Conservation (phyloP, 2,797 vertebrate species). For the Morus bassanus region DNA sequence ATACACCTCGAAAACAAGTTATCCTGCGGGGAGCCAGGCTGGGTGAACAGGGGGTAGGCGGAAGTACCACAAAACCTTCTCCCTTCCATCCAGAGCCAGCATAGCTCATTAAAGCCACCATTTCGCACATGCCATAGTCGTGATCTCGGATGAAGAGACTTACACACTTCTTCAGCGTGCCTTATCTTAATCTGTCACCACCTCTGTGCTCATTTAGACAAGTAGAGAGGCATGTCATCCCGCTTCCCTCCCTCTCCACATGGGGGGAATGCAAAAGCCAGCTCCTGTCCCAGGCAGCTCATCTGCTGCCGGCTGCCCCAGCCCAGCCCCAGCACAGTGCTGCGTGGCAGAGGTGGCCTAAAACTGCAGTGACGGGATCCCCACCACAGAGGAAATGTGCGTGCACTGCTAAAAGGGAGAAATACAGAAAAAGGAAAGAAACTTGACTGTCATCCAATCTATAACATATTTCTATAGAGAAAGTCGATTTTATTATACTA, state of each 20-base stretch:
- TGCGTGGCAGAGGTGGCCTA: fast-evolving
- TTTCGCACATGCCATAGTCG: fast-evolving
- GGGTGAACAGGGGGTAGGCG: neutral
- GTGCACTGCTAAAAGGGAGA: neutral
- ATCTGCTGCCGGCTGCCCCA: neutral
- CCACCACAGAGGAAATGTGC: neutral
- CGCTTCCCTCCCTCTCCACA: neutral
- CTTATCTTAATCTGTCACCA: neutral
- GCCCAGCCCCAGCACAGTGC: no score
- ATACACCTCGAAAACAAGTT: neutral
- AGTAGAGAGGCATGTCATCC: neutral
- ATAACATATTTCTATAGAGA: neutral
- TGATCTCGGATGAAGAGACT: neutral
- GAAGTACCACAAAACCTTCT: neutral
- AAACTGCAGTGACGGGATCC: neutral
- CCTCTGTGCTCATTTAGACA: neutral
- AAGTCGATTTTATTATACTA: neutral
- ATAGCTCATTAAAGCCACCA: neutral
- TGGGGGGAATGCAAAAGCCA: neutral
- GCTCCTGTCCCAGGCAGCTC: neutral
- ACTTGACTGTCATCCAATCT: neutral
- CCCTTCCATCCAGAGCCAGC: neutral
- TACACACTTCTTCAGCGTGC: fast-evolving
- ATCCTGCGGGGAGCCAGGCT: neutral
- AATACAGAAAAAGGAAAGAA: neutral